Percentiles rank a stretch among this genome's conserved stretches.
These are phyloP conservation scores for Leptothorax acervorum DNA, from an alignment of 2,888 invertebrate species.

Conservation along the genomic window DNA sequence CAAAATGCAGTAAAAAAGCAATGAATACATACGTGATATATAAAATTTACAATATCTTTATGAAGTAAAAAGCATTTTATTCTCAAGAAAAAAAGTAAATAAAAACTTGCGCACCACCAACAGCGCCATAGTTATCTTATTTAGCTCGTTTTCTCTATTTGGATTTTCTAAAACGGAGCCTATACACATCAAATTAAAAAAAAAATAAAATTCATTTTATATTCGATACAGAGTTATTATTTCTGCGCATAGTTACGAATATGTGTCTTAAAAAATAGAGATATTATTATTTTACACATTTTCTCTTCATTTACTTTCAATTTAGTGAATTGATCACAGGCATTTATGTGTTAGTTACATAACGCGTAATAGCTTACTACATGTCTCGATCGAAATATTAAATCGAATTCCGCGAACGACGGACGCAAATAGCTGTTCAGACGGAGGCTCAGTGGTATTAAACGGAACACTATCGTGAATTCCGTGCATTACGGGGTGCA, in stretches of 20 bases:
- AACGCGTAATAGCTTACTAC: neutral
- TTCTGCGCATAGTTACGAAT: neutral
- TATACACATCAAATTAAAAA: neutral
- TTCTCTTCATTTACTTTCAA: neutral
- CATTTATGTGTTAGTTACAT: neutral
- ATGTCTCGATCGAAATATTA: slow-evolving; percentile 19
- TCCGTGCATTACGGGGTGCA: slow-evolving; percentile 34
- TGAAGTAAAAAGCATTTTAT: neutral
- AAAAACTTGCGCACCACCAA: too few relatives aligned
- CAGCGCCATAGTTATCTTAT: too few relatives aligned
- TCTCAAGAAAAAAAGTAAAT: neutral
- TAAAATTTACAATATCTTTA: neutral
- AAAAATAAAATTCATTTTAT: neutral
- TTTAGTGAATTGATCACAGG: neutral
- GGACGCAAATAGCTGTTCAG: slow-evolving; percentile 8
- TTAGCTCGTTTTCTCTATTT: too few relatives aligned
- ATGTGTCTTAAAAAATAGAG: neutral
- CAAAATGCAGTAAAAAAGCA: neutral
- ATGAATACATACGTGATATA: neutral
- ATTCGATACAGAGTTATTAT: neutral
- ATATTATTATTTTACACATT: neutral
- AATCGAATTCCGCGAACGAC: slow-evolving; percentile 26
- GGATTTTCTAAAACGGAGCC: too few relatives aligned
- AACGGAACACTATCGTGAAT: slow-evolving; percentile 44
- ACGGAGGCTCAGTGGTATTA: slow-evolving; percentile 19